Conservation (phyloP, 1,140 invertebrate species). For the Episyrphus balteatus region DNA sequence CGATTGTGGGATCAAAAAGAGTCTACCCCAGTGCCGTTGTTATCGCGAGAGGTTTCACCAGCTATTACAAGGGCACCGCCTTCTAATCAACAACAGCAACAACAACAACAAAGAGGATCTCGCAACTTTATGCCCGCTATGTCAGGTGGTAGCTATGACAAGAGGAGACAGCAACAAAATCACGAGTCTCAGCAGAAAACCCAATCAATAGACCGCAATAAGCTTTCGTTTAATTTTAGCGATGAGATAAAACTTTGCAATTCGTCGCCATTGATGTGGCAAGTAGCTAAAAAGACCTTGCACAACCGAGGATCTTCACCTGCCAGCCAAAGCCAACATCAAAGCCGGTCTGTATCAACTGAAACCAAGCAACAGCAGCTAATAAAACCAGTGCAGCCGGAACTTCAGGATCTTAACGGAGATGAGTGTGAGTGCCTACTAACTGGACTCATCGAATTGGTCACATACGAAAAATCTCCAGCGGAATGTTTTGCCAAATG, state of each 20-base stretch:
- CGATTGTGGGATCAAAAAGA: slow-evolving; percentile 56
- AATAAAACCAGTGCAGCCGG: background rate
- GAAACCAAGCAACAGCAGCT: background rate
- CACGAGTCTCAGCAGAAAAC: background rate
- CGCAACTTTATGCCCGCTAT: too few relatives aligned
- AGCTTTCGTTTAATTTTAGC: slow-evolving; percentile 24
- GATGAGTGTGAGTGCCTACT: slow-evolving; percentile 19
- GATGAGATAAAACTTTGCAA: slow-evolving; percentile 22
- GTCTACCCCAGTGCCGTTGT: background rate
- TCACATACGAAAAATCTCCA: slow-evolving; percentile 10
- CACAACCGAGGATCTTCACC: background rate
- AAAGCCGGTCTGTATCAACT: slow-evolving; percentile 8
- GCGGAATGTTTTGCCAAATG: slow-evolving; percentile 11
- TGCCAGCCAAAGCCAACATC: slow-evolving; percentile 2
- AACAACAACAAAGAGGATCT: slow-evolving; percentile 14
- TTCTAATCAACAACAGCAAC: slow-evolving; percentile 25
- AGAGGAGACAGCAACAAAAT: background rate
- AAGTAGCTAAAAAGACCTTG: slow-evolving; percentile 7
- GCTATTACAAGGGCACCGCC: background rate
- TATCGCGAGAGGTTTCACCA: too few relatives aligned
- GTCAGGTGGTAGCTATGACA: background rate
- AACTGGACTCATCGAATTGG: slow-evolving; percentile 19
- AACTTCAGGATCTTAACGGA: too few relatives aligned
- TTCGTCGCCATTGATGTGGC: slow-evolving; percentile 22
- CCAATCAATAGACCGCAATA: slow-evolving; percentile 21